Evolutionary conservation across 2,113 vertebrate genomes (phyloP), one percentile per base, ranked within the genome.

Genomic region (Actenoides lindsayi): DNA sequence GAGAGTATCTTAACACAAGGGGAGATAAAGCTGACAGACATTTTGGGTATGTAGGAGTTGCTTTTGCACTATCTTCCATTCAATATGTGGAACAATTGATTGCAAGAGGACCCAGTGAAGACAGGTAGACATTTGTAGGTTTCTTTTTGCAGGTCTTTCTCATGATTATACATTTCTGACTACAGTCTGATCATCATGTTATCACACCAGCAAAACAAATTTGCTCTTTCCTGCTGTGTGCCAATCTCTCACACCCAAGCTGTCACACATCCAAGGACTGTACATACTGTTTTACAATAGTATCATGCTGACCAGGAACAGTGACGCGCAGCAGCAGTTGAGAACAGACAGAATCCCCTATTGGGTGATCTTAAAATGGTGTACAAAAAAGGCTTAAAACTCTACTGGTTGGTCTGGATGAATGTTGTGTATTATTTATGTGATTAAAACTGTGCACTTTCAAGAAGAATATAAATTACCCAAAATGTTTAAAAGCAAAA

Each of bases 111-210:
- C n/a, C 17, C 48, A 44, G 16, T 48, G 70, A 83, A 78, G 24
- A 30, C n/a, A n/a, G 19, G 23, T 41, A 81, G 65, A 79, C 33
- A 44, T 82, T 60, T 70, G 37, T 30, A 84, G 35, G 25, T 67
- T 89, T 73, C 54, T 94, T 95, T 88, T 85, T n/a, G n/a, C 46
- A 85, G 51, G 11, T 24, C 21, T 94, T 83, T 86, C n/a, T 56
- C 37, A 21, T 59, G 35, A 70, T 50, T 68, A 53, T 25, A 18
- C 28, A 56, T 50, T 90, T 77, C 69, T 89, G 53, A 83, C 65
- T 77, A 30, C 39, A 63, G 30, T 59, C 53, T 5, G 3, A 10
- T 46, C 33, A 31, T 57, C 1, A 1, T 46, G 64, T 46, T n/a
- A 71, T 42, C 63, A 83, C 64, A 79, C 3, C 31, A 65, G 53